phyloP scores from a whole-genome alignment of 2,113 vertebrate species.

The Oncorhynchus keta region DNA sequence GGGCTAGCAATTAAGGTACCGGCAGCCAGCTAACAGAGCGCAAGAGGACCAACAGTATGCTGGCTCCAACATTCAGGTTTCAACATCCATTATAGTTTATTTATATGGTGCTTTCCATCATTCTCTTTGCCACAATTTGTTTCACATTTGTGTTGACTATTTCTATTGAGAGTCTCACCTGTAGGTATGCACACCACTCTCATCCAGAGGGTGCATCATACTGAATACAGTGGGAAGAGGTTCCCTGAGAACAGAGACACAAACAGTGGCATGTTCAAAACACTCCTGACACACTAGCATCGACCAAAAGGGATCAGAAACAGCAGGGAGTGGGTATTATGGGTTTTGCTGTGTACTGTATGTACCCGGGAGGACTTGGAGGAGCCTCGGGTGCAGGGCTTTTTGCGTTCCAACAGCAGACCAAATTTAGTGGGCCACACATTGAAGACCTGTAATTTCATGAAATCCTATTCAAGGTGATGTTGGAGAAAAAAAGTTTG shows the following conservation, averaged over 20 bases:
- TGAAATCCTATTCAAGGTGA: background rate
- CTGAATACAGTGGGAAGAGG: slow-evolving; percentile 94
- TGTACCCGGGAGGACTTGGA: slow-evolving; percentile 80
- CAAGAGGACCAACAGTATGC: background rate
- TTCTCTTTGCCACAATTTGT: background rate
- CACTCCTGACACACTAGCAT: too few relatives aligned
- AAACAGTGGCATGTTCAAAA: too few relatives aligned
- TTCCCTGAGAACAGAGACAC: slow-evolving; percentile 74
- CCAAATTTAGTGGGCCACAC: slow-evolving; percentile 95
- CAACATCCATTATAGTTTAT: too few relatives aligned
- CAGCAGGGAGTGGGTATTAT: too few relatives aligned
- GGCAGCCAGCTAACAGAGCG: background rate
- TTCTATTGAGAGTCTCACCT: slow-evolving; percentile 70
- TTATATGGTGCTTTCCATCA: too few relatives aligned
- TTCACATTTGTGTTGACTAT: background rate
- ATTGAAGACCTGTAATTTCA: slow-evolving; percentile 80
- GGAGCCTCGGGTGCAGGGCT: slow-evolving; percentile 81
- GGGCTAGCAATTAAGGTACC: background rate
- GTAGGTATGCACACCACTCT: slow-evolving; percentile 90
- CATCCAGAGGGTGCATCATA: slow-evolving; percentile 95
- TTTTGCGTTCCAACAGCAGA: slow-evolving; percentile 88
- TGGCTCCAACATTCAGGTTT: too few relatives aligned
- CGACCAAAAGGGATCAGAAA: background rate
- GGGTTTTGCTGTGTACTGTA: background rate
- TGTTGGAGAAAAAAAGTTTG: too few relatives aligned